Base-by-base conservation (phyloP, 2,888 invertebrate genomes). In the Erpobdella octoculata region DNA sequence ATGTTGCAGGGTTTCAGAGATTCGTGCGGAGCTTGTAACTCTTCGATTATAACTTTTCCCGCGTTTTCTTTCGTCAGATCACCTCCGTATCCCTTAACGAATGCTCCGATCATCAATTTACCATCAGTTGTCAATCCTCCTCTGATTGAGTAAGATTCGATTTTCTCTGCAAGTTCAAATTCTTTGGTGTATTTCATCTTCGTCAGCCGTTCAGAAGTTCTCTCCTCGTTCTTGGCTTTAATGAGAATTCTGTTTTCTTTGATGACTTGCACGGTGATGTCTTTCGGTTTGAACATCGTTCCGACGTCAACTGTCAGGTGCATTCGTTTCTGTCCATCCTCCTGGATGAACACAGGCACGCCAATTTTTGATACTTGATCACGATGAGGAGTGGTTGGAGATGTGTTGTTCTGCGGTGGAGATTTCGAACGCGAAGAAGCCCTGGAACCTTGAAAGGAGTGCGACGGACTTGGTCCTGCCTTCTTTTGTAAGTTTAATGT, bases 201-300 rank as follows among this genome's bases (percentile, higher is more conserved):
- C 18, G 72, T 72, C 46, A 75, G 62, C 0, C 74, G 69, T 36
- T 77, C 76, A 0, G 75, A 74, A 15, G 76, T 77, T 41, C 75
- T 37, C 53, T 76, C 76, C 68, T 77, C 76, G 72, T 77, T 74
- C 58, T 76, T 77, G 25, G 76, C 77, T 62, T 75, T 76, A 38
- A 75, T 73, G 62, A 75, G 70, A 15, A 77, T 77, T 18, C 76
- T 36, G 71, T 77, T 75, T 36, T 76, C 75, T 65, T 77, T 77
- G 48, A 77, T 74, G n/a, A 69, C 58, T 53, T 71, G 71, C 9
- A 71, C 71, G n/a, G 67, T 48, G 46, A 73, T 66, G 46, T 73
- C 73, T 21, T 71, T 59, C 59, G 73, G 65, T 53, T 66, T 73
- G 71, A 73, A 73, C 59, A 48, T 46, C 38, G 61, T 31, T 5